phyloP scores from a whole-genome alignment of 2,797 vertebrate species.

The Odontamblyopus lacepedii region DNA sequence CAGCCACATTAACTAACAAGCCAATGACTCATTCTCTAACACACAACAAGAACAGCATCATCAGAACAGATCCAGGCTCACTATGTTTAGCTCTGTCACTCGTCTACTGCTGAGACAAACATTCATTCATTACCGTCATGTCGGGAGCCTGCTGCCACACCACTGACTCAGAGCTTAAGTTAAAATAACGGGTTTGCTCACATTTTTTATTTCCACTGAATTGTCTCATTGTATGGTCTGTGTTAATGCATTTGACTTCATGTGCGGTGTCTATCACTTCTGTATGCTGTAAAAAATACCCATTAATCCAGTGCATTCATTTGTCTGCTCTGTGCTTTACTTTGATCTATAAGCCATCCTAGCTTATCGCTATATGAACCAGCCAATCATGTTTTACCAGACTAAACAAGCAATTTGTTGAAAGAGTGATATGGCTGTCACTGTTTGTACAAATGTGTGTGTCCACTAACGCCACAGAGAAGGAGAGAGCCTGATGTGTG shows the following conservation, averaged over 20 bases:
- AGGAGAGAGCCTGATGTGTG: conserved; percentile 59
- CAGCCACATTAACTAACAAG: conserved; percentile 49
- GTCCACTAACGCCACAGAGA: conserved; percentile 38
- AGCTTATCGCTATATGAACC: conserved; percentile 33
- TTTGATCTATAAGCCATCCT: conserved; percentile 57
- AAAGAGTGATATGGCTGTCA: conserved; percentile 29
- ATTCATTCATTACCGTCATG: conserved; percentile 39
- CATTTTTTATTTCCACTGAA: conserved; percentile 21
- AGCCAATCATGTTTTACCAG: conserved; percentile 24
- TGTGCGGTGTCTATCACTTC: background rate
- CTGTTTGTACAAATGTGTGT: conserved; percentile 37
- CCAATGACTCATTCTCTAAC: conserved; percentile 33
- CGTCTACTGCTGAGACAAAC: conserved; percentile 48
- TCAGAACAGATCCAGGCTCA: conserved; percentile 32
- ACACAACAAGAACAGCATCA: conserved; percentile 11
- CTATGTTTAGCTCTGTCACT: conserved; percentile 35
- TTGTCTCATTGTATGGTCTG: conserved; percentile 22
- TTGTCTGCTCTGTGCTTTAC: conserved; percentile 17
- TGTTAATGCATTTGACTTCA: background rate
- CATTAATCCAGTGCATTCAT: conserved; percentile 20
- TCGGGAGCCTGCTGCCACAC: conserved; percentile 28
- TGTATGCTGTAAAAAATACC: conserved; percentile 17
- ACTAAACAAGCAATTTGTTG: conserved; percentile 32
- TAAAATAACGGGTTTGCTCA: conserved; percentile 29
- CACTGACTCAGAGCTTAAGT: conserved; percentile 30